Base-by-base conservation (phyloP, 2,113 vertebrate genomes). In the Hydrochoerus hydrochaeris region DNA sequence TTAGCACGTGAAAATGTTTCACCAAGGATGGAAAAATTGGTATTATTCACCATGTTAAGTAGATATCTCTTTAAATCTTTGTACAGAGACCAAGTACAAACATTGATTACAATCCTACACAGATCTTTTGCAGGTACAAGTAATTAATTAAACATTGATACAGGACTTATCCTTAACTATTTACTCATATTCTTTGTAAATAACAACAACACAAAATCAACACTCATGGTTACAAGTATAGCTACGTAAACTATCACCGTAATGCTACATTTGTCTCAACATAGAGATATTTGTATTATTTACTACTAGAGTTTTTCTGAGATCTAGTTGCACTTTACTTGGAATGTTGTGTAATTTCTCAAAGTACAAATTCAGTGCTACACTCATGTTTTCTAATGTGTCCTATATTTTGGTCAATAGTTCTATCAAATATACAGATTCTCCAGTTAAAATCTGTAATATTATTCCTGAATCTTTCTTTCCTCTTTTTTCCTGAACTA, bases 271-370 rank as follows among this genome's bases (percentile, higher is more conserved):
- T 30, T 94, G 67, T 67, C 38, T 95, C 5, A 44, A 16, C 41
- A 69, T 83, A 19, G 44, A 84, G 65, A 46, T 63, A 58, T 46
- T 90, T 93, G 13, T 84, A 20, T 78, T 91, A 84, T 63, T 88
- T 73, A 24, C 86, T 41, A 5, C 5, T 87, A 28, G 26, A 14
- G 5, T 88, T 97, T 82, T 57, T 91, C 85, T 95, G 71, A 96
- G 22, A 3, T 91, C 46, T 69, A 49, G 28, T 58, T 91, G 22
- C 11, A 46, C n/a, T 88, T 93, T 85, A 88, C 30, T 77, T 91
- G 35, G 14, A 54, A 54, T 83, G 5, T 49, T 52, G 78, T 4
- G 4, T 62, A 49, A 80, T 5, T 80, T 16, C 5, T 86, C 10
- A 65, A 63, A 77, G 38, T 83, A 85, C 63, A 88, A 92, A 94